Percentiles rank a stretch among this genome's conserved stretches.
Conservation (phyloP, 2,113 vertebrate species). For the Myotis davidii region DNA sequence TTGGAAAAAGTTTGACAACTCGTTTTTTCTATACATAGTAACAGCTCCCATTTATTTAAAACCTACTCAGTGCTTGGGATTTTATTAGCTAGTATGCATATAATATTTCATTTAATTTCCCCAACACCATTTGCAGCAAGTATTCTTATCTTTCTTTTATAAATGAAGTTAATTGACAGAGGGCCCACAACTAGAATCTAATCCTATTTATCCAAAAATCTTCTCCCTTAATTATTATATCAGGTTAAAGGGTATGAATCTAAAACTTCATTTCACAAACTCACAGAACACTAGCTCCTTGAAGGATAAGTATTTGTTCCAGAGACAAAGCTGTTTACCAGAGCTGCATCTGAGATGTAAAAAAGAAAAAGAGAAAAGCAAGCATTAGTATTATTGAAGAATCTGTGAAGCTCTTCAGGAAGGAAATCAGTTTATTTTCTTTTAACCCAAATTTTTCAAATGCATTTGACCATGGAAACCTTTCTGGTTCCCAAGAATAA, state of each 20-base stretch:
- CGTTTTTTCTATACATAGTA: neutral
- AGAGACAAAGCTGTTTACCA: slow-evolving; percentile 5
- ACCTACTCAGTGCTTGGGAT: neutral
- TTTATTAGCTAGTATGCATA: neutral
- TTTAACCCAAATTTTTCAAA: neutral
- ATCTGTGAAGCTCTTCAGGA: neutral
- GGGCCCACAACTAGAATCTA: neutral
- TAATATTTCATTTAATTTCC: slow-evolving; percentile 34
- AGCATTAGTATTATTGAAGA: slow-evolving; percentile 29
- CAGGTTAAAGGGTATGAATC: neutral
- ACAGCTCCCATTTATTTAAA: neutral
- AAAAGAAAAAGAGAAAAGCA: neutral
- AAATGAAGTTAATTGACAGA: slow-evolving; percentile 48
- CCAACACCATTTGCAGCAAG: neutral
- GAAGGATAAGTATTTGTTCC: neutral
- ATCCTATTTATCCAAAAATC: neutral
- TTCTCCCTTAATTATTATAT: slow-evolving; percentile 10
- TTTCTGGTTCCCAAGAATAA: slow-evolving; percentile 33
- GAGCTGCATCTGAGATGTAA: neutral
- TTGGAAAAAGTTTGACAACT: slow-evolving; percentile 44
- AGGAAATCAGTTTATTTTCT: slow-evolving; percentile 39
- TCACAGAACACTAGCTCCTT: slow-evolving; percentile 6
- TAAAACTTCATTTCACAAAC: slow-evolving; percentile 51
- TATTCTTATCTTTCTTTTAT: slow-evolving; percentile 15
- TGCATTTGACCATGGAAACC: slow-evolving; percentile 2